Evolutionary conservation across 2,888 invertebrate species (phyloP).

Genomic region (Mythimna loreyi): DNA sequence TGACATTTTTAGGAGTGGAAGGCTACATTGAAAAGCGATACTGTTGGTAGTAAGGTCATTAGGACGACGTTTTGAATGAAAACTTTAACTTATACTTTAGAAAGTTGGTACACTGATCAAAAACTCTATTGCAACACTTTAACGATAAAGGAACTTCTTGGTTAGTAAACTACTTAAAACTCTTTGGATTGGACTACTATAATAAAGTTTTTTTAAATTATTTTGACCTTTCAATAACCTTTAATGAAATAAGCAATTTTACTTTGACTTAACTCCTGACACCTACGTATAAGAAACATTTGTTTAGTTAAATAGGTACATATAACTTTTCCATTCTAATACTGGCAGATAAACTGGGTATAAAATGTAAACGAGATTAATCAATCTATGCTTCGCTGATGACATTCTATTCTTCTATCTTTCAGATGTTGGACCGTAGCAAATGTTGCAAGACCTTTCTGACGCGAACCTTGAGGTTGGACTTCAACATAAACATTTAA

Average conservation of each 20-base stretch:
- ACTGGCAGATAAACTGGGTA: too few relatives aligned
- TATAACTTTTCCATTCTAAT: too few relatives aligned
- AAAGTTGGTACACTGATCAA: conserved; percentile 18
- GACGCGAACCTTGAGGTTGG: too few relatives aligned
- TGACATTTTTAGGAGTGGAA: conserved; percentile 44
- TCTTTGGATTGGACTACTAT: background rate
- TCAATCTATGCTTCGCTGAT: too few relatives aligned
- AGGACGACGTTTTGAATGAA: conserved; percentile 20
- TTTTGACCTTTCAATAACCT: background rate
- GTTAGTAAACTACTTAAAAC: background rate
- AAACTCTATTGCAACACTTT: conserved; percentile 7
- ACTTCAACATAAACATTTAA: too few relatives aligned
- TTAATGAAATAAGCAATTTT: background rate
- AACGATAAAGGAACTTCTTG: background rate
- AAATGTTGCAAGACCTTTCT: too few relatives aligned
- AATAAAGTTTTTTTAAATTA: background rate
- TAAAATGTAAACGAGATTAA: too few relatives aligned
- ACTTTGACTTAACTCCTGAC: background rate
- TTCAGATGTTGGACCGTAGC: too few relatives aligned
- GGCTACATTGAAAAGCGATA: conserved; percentile 46
- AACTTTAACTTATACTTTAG: conserved; percentile 30
- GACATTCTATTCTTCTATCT: too few relatives aligned
- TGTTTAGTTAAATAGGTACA: too few relatives aligned
- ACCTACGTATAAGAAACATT: background rate
- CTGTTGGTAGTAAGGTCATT: conserved; percentile 36